Conservation (phyloP, 2,797 vertebrate genomes). For the Podarcis lilfordi region DNA sequence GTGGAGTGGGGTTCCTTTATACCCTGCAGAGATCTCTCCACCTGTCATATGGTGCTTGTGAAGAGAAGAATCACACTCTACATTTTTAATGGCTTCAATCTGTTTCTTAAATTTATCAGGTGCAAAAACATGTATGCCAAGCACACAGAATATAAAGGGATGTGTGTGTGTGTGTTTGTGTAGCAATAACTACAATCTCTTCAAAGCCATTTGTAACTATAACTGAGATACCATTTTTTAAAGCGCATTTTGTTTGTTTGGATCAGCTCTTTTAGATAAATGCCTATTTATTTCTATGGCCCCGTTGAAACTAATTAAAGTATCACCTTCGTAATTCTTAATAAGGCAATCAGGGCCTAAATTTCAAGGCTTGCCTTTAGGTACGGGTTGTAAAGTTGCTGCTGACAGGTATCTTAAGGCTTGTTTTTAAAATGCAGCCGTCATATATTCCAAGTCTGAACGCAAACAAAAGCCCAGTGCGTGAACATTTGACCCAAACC, state of each 20-base stretch:
- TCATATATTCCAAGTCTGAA: not conserved
- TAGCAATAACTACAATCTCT: not conserved
- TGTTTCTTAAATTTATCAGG: not conserved
- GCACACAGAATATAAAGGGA: not conserved
- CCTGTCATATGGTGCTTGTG: not conserved
- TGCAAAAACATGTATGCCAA: not conserved
- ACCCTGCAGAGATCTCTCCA: not conserved
- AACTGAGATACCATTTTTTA: slow-evolving; percentile 48
- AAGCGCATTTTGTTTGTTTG: not conserved
- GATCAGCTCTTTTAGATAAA: slow-evolving; percentile 12
- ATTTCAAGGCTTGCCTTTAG: not conserved
- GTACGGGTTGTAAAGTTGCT: slow-evolving; percentile 21
- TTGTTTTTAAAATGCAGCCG: slow-evolving; percentile 1
- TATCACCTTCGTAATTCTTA: slow-evolving; percentile 6
- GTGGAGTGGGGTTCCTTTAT: too few relatives aligned
- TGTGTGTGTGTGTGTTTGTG: not conserved
- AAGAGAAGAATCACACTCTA: not conserved
- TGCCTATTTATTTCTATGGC: not conserved
- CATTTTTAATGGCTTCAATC: not conserved
- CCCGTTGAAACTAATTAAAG: slow-evolving; percentile 16
- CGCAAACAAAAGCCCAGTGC: slow-evolving; percentile 28
- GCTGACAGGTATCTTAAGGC: not conserved
- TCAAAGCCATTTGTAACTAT: slow-evolving; percentile 52
- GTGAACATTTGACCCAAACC: not conserved
- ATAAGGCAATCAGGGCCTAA: not conserved